Conservation (phyloP, 2,888 invertebrate species). For the Anorthoa munda region DNA sequence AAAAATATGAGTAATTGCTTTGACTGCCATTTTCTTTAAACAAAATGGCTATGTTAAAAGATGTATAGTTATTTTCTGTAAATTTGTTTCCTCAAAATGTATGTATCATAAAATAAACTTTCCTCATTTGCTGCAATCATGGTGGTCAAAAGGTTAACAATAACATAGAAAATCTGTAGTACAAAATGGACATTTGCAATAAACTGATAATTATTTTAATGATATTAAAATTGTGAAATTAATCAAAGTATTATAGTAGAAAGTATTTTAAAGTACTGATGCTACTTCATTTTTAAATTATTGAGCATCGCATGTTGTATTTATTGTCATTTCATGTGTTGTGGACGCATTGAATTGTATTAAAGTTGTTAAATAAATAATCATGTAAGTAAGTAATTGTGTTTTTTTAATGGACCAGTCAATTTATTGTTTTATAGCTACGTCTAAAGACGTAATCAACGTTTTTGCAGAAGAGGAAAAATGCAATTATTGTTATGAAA, state of each 20-base stretch:
- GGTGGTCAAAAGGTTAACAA: constrained; percentile 49
- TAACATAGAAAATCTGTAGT: constrained; percentile 55
- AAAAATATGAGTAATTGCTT: constrained; percentile 21
- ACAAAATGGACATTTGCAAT: constrained; percentile 63
- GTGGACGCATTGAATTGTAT: constrained; percentile 63
- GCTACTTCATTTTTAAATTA: constrained; percentile 67
- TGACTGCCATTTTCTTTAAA: constrained; percentile 41
- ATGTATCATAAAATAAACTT: constrained; percentile 25
- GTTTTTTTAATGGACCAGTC: constrained; percentile 39
- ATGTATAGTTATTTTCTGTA: constrained; percentile 14
- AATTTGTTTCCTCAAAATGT: constrained; percentile 22
- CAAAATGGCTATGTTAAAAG: constrained; percentile 45
- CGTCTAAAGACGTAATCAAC: neutral
- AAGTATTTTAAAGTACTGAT: constrained; percentile 70
- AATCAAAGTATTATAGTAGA: constrained; percentile 73
- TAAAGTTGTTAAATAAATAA: constrained; percentile 69
- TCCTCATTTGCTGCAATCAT: constrained; percentile 38
- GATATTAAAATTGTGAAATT: constrained; percentile 65
- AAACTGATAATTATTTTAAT: constrained; percentile 53
- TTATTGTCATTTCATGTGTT: constrained; percentile 71
- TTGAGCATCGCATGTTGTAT: constrained; percentile 71
- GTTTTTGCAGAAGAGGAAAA: constrained; percentile 2
- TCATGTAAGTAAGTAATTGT: constrained; percentile 50
- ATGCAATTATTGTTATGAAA: constrained; percentile 5
- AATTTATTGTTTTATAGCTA: neutral